phyloP scores from a whole-genome alignment of 2,797 vertebrate genomes.

The Dryobates pubescens region DNA sequence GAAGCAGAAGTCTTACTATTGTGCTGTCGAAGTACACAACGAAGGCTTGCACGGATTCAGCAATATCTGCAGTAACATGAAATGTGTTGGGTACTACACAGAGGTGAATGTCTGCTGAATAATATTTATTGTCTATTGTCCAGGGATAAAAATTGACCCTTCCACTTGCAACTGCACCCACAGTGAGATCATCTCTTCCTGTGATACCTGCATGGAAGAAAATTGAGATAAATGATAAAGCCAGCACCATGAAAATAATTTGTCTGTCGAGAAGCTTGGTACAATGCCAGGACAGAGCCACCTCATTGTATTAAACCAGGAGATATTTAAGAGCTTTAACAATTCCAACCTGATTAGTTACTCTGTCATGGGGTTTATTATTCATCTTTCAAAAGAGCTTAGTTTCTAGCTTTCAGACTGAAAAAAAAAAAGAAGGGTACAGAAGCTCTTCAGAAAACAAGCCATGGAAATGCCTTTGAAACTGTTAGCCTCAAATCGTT shows the following conservation, averaged over 20 bases:
- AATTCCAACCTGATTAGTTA: not conserved
- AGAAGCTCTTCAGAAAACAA: not conserved
- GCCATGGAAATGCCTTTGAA: not conserved
- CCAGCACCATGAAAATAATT: not conserved
- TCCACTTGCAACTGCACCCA: conserved; percentile 77
- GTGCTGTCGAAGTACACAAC: conserved; percentile 94
- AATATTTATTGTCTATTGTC: conserved; percentile 99
- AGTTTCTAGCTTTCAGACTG: not conserved
- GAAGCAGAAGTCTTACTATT: conserved; percentile 73
- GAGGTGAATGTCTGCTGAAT: conserved; percentile 90
- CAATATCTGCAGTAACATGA: conserved; percentile 86
- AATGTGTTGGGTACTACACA: conserved; percentile 89
- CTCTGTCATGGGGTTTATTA: not conserved
- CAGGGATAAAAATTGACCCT: conserved; percentile 91
- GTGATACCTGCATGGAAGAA: conserved; percentile 85
- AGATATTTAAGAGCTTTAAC: not conserved
- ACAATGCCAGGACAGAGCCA: not conserved
- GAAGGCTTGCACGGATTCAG: conserved; percentile 91
- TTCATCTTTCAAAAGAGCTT: not conserved
- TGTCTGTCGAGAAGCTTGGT: not conserved
- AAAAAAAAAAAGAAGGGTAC: not conserved
- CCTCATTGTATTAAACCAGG: not conserved
- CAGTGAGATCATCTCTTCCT: conserved; percentile 75
- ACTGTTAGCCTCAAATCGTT: not conserved
- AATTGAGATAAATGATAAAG: not conserved